These are phyloP conservation scores for Clupea harengus DNA, from an alignment of 2,113 vertebrate genomes.

Conservation along the genomic window DNA sequence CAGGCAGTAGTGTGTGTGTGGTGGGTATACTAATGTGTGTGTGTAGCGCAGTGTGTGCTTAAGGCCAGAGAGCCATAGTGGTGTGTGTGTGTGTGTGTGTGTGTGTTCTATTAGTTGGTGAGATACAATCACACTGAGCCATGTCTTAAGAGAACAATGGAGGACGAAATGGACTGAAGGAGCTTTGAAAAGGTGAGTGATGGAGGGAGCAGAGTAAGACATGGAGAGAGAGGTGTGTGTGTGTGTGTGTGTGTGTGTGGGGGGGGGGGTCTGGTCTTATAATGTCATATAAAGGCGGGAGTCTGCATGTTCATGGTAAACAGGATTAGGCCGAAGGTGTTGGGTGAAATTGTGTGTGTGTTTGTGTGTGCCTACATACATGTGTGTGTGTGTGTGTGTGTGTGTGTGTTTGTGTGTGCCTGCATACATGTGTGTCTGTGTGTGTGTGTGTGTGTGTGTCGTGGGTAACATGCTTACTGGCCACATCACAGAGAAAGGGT, in stretches of 20 bases:
- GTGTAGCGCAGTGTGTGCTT: neutral
- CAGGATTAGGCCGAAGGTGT: neutral
- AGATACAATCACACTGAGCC: neutral
- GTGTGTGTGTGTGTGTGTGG: neutral
- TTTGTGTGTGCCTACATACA: neutral
- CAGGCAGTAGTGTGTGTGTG: neutral
- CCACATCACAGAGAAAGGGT: neutral
- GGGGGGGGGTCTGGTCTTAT: neutral
- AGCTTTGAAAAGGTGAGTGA: neutral
- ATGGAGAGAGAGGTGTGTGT: neutral
- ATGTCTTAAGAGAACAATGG: slow-evolving; percentile 18
- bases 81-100: slow-evolving; percentile 12
- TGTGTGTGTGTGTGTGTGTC: neutral
- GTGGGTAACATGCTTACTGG: neutral
- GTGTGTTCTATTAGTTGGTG: neutral
- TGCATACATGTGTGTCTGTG: neutral
- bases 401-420: neutral
- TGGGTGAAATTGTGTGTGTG: neutral
- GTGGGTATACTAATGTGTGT: neutral
- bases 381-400: slow-evolving; percentile 8
- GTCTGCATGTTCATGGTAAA: neutral
- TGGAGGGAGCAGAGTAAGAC: neutral
- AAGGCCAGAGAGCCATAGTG: neutral
- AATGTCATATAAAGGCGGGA: neutral
- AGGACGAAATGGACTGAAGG: neutral